These are phyloP conservation scores for Pachypeltis micranthus DNA, from an alignment of 1,140 invertebrate species.

Conservation along the genomic window DNA sequence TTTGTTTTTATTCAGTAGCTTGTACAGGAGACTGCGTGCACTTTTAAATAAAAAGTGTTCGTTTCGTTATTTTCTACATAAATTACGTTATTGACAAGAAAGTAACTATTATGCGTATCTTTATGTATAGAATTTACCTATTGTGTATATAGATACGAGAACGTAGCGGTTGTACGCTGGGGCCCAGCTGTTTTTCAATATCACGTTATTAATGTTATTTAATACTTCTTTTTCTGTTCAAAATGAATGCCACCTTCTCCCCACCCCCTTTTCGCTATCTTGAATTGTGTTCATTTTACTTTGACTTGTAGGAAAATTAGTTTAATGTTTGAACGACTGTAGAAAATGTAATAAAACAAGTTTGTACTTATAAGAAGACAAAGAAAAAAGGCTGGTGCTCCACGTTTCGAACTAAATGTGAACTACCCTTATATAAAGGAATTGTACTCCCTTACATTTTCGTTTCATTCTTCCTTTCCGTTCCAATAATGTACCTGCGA, in stretches of 20 bases:
- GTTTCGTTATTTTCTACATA: slow-evolving; percentile 22
- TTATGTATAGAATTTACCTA: slow-evolving; percentile 18
- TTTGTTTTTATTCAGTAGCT: slow-evolving; percentile 13
- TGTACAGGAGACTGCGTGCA: slow-evolving; percentile 17
- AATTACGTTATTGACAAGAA: slow-evolving; percentile 16
- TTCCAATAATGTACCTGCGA: too few species aligned
- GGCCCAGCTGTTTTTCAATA: neutral
- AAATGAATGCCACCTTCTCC: slow-evolving; percentile 3
- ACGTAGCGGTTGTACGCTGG: slow-evolving; percentile 11
- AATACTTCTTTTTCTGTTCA: slow-evolving; percentile 13
- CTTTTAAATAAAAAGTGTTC: slow-evolving; percentile 9
- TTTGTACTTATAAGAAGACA: too few species aligned
- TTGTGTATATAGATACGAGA: slow-evolving; percentile 20
- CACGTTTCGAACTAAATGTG: slow-evolving; percentile 19
- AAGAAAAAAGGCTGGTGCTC: slow-evolving; percentile 2
- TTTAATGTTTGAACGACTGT: too few species aligned
- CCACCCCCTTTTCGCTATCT: neutral
- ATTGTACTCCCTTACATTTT: slow-evolving; percentile 20
- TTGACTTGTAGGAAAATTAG: too few species aligned
- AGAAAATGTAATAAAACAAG: too few species aligned
- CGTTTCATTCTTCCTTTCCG: too few species aligned
- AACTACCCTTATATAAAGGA: slow-evolving; percentile 26
- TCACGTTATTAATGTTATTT: too few species aligned
- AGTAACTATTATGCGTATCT: too few species aligned
- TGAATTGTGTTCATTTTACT: slow-evolving; percentile 1